A percentile compares a stretch with the other conserved stretches of the same genome.
These are phyloP conservation scores for Drosophila rufa DNA, from an alignment of 1,140 invertebrate species.

Conservation along the genomic window DNA sequence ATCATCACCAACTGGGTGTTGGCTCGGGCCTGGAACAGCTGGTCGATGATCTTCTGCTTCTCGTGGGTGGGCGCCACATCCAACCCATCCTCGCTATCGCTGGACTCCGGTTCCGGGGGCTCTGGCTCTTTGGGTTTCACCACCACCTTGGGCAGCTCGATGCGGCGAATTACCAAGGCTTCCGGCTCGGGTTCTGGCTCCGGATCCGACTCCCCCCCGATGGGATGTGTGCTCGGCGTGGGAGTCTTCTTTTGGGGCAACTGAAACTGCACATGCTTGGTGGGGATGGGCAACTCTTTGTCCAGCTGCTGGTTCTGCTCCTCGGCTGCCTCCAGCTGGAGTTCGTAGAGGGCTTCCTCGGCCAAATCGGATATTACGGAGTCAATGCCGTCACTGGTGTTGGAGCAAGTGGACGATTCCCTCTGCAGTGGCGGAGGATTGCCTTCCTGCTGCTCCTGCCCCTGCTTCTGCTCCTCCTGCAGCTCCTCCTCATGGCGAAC, in stretches of 20 bases:
- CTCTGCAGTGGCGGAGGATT: slow-evolving; percentile 34
- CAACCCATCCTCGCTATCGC: slow-evolving; percentile 41
- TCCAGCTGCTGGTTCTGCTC: slow-evolving; percentile 51
- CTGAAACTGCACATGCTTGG: slow-evolving; percentile 66
- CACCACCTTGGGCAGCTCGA: slow-evolving; percentile 66
- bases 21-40: slow-evolving; percentile 64
- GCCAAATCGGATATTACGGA: slow-evolving; percentile 81
- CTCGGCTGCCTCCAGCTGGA: slow-evolving; percentile 73
- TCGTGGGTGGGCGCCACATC: slow-evolving; percentile 24
- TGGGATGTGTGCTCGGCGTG: background rate
- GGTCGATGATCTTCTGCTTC: slow-evolving; percentile 74
- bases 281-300: slow-evolving; percentile 8
- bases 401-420: slow-evolving; percentile 71
- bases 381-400: slow-evolving; percentile 81
- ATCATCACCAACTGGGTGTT: slow-evolving; percentile 56
- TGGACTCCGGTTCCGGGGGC: background rate
- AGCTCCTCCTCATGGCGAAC: slow-evolving; percentile 72
- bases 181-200: slow-evolving; percentile 19
- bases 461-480: slow-evolving; percentile 32
- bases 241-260: slow-evolving; percentile 41
- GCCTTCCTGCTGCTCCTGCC: slow-evolving; percentile 1
- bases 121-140: slow-evolving; percentile 42
- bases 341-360: slow-evolving; percentile 74
- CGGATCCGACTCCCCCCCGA: slow-evolving; percentile 3
- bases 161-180: slow-evolving; percentile 60